Conservation (phyloP, 2,797 vertebrate species). For the Oreochromis grahami region DNA sequence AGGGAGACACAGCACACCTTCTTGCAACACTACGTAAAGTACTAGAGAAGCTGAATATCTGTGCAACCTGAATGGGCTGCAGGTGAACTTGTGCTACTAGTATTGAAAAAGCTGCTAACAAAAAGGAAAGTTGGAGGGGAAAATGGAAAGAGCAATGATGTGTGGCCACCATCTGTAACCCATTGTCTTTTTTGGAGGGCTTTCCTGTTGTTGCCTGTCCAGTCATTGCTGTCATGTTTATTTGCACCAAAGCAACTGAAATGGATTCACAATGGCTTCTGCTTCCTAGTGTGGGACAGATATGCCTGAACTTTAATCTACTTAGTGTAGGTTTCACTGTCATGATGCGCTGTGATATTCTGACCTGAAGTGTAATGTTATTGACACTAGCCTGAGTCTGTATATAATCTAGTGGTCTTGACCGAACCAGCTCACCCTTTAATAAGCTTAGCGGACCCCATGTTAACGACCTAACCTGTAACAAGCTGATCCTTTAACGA, state of each 20-base stretch:
- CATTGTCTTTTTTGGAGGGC: not conserved
- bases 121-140: not conserved
- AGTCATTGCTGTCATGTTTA: not conserved
- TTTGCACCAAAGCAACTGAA: not conserved
- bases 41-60: not conserved
- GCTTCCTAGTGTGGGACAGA: not conserved
- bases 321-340: not conserved
- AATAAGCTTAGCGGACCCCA: slow-evolving; percentile 42
- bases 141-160: not conserved
- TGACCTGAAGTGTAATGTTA: not conserved
- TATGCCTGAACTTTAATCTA: not conserved
- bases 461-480: slow-evolving; percentile 41
- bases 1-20: not conserved
- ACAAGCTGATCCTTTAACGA: slow-evolving; percentile 26
- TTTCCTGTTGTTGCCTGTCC: not conserved
- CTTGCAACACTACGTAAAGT: not conserved
- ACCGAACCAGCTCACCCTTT: slow-evolving; percentile 43
- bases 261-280: not conserved
- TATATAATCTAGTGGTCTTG: slow-evolving; percentile 34
- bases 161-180: not conserved
- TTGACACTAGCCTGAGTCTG: slow-evolving; percentile 24
- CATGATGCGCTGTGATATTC: not conserved
- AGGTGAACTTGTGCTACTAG: not conserved
- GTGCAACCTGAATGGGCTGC: not conserved
- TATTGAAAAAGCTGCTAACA: not conserved